Evolutionary conservation across 2,797 vertebrate genomes (phyloP).

Genomic region (Mycteria americana): DNA sequence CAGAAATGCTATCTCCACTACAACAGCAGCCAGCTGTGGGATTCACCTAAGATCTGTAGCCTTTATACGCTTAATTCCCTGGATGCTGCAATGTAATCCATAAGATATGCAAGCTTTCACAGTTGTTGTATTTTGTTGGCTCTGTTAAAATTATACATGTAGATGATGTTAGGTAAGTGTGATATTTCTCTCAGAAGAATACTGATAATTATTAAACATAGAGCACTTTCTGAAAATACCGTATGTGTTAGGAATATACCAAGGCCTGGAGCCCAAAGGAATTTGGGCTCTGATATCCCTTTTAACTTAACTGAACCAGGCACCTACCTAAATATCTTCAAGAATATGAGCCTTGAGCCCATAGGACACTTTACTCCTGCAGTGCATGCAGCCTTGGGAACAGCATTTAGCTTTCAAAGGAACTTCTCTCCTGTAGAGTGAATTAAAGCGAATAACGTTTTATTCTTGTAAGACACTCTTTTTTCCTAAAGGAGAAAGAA

Average conservation of each 20-base stretch:
- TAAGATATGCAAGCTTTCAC: not conserved
- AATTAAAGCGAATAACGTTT: not conserved
- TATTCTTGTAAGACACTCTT: slow-evolving; percentile 6
- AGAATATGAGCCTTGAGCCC: not conserved
- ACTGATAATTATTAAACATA: not conserved
- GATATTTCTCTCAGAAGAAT: not conserved
- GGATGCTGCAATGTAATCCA: not conserved
- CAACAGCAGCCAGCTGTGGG: not conserved
- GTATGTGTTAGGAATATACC: not conserved
- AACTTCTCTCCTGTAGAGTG: not conserved
- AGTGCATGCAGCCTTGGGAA: not conserved
- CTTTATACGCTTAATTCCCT: not conserved
- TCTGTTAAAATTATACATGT: not conserved
- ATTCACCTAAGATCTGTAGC: not conserved
- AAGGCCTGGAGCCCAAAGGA: not conserved
- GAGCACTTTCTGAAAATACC: not conserved
- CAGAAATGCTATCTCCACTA: not conserved
- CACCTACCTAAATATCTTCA: not conserved
- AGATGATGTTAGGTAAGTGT: not conserved
- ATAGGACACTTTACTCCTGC: not conserved
- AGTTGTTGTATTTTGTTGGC: not conserved
- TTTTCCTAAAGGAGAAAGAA: not conserved
- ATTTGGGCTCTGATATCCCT: not conserved
- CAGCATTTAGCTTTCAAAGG: not conserved
- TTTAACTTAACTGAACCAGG: not conserved